These are phyloP conservation scores for Drosophila vallismaia DNA, from an alignment of 2,888 invertebrate species.

Conservation along the genomic window DNA sequence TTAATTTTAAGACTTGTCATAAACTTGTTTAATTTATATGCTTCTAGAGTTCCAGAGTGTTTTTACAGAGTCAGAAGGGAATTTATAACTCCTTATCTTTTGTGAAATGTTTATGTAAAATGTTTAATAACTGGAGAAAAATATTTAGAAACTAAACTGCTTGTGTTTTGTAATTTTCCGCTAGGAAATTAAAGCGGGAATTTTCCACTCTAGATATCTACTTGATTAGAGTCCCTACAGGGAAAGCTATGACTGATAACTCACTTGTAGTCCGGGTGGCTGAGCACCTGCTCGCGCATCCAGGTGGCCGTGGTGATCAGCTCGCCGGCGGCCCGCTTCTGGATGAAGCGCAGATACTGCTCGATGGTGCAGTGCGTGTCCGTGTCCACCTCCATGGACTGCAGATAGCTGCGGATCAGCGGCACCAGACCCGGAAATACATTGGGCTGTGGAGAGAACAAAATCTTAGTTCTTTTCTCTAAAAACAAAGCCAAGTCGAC, in stretches of 20 bases:
- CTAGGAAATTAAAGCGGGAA: no score
- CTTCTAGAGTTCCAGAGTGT: no score
- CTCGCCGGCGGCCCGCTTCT: constrained; percentile 93
- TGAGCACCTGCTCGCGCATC: constrained; percentile 94
- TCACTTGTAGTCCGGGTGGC: constrained; percentile 95
- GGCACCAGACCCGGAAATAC: constrained; percentile 97
- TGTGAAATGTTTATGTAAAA: no score
- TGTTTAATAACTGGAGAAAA: no score
- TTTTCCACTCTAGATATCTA: neutral
- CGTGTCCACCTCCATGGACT: constrained; percentile 98
- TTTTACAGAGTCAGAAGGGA: no score
- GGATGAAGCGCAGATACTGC: constrained; percentile 97
- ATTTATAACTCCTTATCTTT: no score
- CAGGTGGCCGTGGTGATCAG: constrained; percentile 97
- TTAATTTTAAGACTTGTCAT: no score
- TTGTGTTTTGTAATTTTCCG: no score
- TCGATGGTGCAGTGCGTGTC: constrained; percentile 99
- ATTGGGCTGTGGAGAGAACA: constrained; percentile 85
- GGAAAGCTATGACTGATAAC: constrained; percentile 69
- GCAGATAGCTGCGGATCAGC: constrained; percentile 96
- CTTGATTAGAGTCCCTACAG: no score
- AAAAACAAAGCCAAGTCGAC: neutral
- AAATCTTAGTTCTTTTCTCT: no score
- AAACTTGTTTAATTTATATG: no score
- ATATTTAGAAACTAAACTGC: no score